A percentile compares a stretch with the other conserved stretches of the same genome.
phyloP scores from a whole-genome alignment of 2,888 invertebrate genomes.

The Cyrtodaria siliqua region DNA sequence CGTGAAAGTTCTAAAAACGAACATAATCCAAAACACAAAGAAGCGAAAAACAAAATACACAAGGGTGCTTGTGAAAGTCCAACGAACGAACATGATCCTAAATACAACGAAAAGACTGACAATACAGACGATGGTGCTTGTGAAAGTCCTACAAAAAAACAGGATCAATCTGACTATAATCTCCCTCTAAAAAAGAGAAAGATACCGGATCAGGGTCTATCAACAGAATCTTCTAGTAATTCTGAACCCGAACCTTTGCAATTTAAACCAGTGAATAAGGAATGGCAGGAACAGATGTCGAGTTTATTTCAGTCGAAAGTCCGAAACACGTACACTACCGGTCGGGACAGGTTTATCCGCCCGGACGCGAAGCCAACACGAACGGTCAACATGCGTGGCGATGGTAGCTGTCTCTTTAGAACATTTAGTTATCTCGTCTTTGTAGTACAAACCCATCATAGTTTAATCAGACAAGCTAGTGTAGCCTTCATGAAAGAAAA shows the following conservation, averaged over 20 bases:
- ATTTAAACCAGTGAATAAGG: constrained; percentile 9
- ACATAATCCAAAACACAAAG: too few species aligned
- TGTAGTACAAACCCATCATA: neutral
- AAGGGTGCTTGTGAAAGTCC: neutral
- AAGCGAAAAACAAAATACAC: neutral
- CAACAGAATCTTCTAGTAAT: constrained; percentile 5
- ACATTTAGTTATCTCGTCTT: constrained; percentile 16
- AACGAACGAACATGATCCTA: neutral
- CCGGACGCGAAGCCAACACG: neutral
- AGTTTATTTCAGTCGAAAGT: constrained; percentile 9
- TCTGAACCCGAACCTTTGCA: constrained; percentile 5
- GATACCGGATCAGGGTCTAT: constrained; percentile 1
- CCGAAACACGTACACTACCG: constrained; percentile 14
- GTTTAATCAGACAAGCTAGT: constrained; percentile 13
- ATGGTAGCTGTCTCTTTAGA: constrained; percentile 16
- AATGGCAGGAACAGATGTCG: constrained; percentile 18
- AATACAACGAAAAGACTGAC: neutral
- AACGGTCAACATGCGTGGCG: neutral
- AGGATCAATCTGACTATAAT: constrained; percentile 12
- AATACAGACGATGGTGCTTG: constrained; percentile 5
- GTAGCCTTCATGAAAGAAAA: constrained; percentile 29
- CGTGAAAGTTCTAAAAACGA: neutral
- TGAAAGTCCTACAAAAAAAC: constrained; percentile 11
- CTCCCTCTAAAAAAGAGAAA: constrained; percentile 13
- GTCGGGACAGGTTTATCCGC: neutral